Percentiles rank a stretch among this genome's conserved stretches.
phyloP scores from a whole-genome alignment of 2,888 invertebrate species.

The Rhagophthalmus giganteus region DNA sequence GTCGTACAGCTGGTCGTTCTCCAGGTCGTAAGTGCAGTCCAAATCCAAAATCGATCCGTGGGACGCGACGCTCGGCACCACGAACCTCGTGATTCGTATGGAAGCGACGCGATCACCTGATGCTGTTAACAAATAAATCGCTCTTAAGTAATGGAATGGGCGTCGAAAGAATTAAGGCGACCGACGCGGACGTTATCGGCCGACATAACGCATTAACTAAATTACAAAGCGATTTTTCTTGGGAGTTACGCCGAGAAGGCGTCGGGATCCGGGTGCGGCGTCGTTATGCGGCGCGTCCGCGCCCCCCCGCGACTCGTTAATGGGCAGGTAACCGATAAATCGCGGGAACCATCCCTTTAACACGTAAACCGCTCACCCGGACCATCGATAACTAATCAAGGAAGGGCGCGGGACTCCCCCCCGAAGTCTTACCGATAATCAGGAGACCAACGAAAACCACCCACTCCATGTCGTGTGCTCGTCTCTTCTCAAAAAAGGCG shows the following conservation, averaged over 20 bases:
- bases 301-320: slow-evolving; percentile 14
- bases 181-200: slow-evolving; percentile 23
- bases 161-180: slow-evolving; percentile 28
- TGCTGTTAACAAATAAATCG: slow-evolving; percentile 21
- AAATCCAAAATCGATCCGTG: slow-evolving; percentile 44
- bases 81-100: slow-evolving; percentile 42
- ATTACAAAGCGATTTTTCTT: slow-evolving; percentile 35
- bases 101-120: slow-evolving; percentile 3
- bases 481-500: no score
- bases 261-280: slow-evolving; percentile 17
- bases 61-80: slow-evolving; percentile 43
- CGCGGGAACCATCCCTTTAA: slow-evolving; percentile 7
- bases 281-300: slow-evolving; percentile 4
- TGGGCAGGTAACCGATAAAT: slow-evolving; percentile 9
- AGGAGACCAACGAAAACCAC: no score
- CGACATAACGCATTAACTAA: slow-evolving; percentile 36
- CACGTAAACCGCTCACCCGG: slow-evolving; percentile 16
- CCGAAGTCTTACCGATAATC: slow-evolving; percentile 7
- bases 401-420: not conserved
- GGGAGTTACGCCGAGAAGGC: slow-evolving; percentile 2
- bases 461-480: no score
- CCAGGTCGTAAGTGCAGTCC: slow-evolving; percentile 47
- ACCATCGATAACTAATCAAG: slow-evolving; percentile 13
- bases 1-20: slow-evolving; percentile 42
- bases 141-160: slow-evolving; percentile 12